Conservation (phyloP, 2,797 vertebrate species). For the Thaleichthys pacificus region DNA sequence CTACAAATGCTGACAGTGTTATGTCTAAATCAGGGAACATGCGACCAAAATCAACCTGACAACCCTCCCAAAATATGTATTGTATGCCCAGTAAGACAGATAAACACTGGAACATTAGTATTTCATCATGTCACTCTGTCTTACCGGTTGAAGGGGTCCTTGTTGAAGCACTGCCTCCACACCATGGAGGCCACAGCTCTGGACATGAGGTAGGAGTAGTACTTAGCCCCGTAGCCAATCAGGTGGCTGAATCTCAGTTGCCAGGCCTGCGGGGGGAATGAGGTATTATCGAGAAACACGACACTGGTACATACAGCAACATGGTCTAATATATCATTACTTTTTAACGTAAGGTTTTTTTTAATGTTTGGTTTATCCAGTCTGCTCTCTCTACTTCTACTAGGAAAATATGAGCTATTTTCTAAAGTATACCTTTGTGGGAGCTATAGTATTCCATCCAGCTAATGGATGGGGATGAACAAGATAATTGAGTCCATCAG, state of each 20-base stretch:
- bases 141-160: constrained; percentile 94
- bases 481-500: background rate
- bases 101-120: background rate
- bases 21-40: background rate
- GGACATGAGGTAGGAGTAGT: constrained; percentile 98
- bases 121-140: background rate
- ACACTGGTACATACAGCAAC: too few relatives aligned
- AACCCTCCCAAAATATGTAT: too few relatives aligned
- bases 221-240: constrained; percentile 94
- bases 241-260: constrained; percentile 97
- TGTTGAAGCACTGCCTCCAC: constrained; percentile 93
- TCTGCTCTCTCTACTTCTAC: too few relatives aligned
- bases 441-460: background rate
- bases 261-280: constrained; percentile 83
- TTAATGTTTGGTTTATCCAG: too few relatives aligned
- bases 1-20: background rate
- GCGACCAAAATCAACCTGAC: too few relatives aligned
- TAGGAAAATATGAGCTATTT: background rate
- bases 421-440: background rate
- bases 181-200: constrained; percentile 96
- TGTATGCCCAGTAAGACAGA: background rate
- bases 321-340: too few relatives aligned
- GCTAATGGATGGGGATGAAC: background rate
- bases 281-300: background rate
- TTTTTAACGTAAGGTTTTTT: too few relatives aligned